These are phyloP conservation scores for Hydriomena furcata DNA, from an alignment of 2,888 invertebrate species.

Conservation along the genomic window DNA sequence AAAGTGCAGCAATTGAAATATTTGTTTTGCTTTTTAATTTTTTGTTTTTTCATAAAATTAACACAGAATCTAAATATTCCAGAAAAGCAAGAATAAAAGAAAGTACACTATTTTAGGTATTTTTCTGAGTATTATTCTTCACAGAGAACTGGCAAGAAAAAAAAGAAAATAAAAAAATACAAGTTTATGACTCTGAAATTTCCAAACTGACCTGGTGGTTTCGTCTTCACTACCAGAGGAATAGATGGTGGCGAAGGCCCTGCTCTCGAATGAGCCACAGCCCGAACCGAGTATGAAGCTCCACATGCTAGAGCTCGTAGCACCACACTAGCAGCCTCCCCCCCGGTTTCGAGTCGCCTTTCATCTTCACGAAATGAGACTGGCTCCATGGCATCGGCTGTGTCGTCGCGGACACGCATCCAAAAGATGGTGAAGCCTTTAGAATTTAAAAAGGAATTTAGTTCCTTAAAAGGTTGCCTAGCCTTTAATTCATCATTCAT, in stretches of 20 bases:
- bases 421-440: constrained; percentile 74
- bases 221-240: constrained; percentile 69
- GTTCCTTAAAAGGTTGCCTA: no score
- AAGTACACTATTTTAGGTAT: no score
- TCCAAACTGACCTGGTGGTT: constrained; percentile 65
- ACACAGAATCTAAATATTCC: no score
- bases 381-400: constrained; percentile 58
- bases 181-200: no score
- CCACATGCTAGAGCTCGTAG: constrained; percentile 70
- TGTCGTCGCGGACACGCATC: constrained; percentile 70
- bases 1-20: constrained; percentile 15
- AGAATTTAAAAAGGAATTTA: not conserved
- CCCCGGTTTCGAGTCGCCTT: constrained; percentile 66
- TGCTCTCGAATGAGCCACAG: constrained; percentile 70
- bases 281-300: constrained; percentile 69
- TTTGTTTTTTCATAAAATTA: no score
- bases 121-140: no score
- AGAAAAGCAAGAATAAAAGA: no score
- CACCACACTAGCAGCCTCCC: constrained; percentile 63
- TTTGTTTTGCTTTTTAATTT: no score
- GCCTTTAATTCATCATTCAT: no score
- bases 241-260: constrained; percentile 68
- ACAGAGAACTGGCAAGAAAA: no score
- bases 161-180: no score
- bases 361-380: constrained; percentile 64